These are phyloP conservation scores for Nymphicus hollandicus DNA, from an alignment of 2,113 vertebrate species.

Conservation along the genomic window DNA sequence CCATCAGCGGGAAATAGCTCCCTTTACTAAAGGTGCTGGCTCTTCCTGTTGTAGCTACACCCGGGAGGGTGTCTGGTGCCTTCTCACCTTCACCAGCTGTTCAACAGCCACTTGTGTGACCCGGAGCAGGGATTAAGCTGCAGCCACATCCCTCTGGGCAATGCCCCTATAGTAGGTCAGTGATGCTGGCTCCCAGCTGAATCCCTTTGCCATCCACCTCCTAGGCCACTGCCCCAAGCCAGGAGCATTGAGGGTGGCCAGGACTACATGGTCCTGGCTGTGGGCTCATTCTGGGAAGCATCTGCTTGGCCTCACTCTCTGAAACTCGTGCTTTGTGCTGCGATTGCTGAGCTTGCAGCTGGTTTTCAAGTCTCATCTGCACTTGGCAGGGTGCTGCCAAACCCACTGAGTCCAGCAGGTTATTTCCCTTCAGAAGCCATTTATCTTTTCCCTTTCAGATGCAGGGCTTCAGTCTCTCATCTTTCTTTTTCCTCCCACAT, in stretches of 20 bases:
- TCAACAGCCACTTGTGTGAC: neutral
- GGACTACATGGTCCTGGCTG: fast-evolving
- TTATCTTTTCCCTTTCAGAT: conserved; percentile 7
- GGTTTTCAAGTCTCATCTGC: neutral
- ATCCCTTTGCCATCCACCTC: neutral
- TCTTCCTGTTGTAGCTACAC: neutral
- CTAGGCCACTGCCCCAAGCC: neutral
- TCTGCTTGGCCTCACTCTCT: fast-evolving
- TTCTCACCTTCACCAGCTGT: neutral
- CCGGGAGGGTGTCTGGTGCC: fast-evolving
- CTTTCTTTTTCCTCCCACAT: neutral
- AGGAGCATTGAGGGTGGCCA: neutral
- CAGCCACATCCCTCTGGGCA: neutral
- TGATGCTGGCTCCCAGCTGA: neutral
- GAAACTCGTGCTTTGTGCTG: neutral
- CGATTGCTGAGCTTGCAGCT: neutral
- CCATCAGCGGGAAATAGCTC: neutral
- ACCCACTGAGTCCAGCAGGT: neutral
- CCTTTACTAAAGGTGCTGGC: neutral
- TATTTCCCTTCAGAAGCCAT: conserved; percentile 23
- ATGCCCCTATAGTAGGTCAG: fast-evolving
- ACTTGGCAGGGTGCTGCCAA: conserved; percentile 43
- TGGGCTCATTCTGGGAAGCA: neutral
- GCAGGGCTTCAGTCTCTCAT: neutral
- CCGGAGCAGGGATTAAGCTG: fast-evolving